These are phyloP conservation scores for Diachasma alloeum DNA, from an alignment of 1,140 invertebrate genomes.

Conservation along the genomic window DNA sequence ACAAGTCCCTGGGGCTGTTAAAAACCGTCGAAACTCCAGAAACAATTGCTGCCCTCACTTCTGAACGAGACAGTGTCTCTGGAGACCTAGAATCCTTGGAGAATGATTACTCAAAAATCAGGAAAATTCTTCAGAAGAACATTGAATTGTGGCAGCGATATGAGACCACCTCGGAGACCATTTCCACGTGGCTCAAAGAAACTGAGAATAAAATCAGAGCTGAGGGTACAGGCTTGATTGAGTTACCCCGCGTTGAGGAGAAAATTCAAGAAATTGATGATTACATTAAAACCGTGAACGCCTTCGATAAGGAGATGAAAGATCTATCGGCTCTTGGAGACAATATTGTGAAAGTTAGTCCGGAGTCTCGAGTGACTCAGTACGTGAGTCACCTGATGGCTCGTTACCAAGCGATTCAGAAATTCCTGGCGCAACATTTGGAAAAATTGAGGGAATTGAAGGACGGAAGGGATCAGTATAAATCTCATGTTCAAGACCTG, in stretches of 20 bases:
- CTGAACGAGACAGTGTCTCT: constrained; percentile 72
- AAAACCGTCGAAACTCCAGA: constrained; percentile 74
- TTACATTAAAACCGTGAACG: constrained; percentile 71
- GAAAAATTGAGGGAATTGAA: constrained; percentile 75
- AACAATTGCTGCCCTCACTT: constrained; percentile 70
- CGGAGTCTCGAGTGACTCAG: constrained; percentile 82
- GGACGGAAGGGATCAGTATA: constrained; percentile 73
- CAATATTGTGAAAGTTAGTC: constrained; percentile 77
- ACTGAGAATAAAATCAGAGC: constrained; percentile 81
- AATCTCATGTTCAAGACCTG: constrained; percentile 73
- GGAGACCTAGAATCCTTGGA: constrained; percentile 76
- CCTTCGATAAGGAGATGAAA: constrained; percentile 73
- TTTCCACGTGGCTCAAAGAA: constrained; percentile 86
- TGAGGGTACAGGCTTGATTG: constrained; percentile 76
- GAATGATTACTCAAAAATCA: constrained; percentile 73
- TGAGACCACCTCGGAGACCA: constrained; percentile 78
- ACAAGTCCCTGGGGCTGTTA: constrained; percentile 73
- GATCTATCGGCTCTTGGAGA: constrained; percentile 75
- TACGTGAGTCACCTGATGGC: constrained; percentile 80
- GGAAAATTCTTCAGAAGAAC: constrained; percentile 74
- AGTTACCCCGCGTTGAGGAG: constrained; percentile 74
- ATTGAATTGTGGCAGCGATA: constrained; percentile 83
- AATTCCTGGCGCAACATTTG: constrained; percentile 75
- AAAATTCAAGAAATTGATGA: constrained; percentile 77
- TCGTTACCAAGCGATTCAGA: constrained; percentile 79